These are phyloP conservation scores for Peromyscus maniculatus DNA, from an alignment of 2,113 vertebrate species.

Conservation along the genomic window DNA sequence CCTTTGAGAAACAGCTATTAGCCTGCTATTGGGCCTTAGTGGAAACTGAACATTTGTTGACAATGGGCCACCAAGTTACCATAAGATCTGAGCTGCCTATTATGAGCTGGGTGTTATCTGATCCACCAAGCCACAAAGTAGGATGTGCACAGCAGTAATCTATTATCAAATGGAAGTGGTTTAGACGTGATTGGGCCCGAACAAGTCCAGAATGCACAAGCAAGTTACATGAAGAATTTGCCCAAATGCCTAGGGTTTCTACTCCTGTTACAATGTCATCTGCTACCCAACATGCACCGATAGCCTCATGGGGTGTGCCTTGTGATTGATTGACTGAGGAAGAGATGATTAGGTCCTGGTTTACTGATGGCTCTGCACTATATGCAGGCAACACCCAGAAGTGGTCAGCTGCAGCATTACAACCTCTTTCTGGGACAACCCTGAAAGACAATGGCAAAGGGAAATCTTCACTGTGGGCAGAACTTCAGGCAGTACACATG, in stretches of 20 bases:
- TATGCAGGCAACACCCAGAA: not conserved
- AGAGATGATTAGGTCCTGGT: not conserved
- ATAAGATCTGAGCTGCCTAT: not conserved
- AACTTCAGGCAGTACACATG: not conserved
- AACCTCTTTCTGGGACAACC: not conserved
- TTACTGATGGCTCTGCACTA: not conserved
- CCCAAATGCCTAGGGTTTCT: not conserved
- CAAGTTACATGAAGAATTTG: not conserved
- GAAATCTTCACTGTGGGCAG: not conserved
- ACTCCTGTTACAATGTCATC: not conserved
- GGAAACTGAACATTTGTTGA: not conserved
- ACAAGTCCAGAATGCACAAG: not conserved
- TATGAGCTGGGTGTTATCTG: not conserved
- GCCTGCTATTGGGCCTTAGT: not conserved
- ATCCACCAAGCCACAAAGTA: not conserved
- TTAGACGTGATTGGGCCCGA: not conserved
- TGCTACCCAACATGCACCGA: not conserved
- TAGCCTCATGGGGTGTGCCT: not conserved
- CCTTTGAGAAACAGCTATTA: not conserved
- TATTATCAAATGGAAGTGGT: not conserved
- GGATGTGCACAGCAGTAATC: not conserved
- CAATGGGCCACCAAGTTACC: not conserved
- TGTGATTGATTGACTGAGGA: not conserved
- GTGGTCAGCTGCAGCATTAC: not conserved
- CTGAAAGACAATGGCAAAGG: not conserved